These are phyloP conservation scores for Schrankia costaestrigalis DNA, from an alignment of 2,888 invertebrate genomes.

Conservation along the genomic window DNA sequence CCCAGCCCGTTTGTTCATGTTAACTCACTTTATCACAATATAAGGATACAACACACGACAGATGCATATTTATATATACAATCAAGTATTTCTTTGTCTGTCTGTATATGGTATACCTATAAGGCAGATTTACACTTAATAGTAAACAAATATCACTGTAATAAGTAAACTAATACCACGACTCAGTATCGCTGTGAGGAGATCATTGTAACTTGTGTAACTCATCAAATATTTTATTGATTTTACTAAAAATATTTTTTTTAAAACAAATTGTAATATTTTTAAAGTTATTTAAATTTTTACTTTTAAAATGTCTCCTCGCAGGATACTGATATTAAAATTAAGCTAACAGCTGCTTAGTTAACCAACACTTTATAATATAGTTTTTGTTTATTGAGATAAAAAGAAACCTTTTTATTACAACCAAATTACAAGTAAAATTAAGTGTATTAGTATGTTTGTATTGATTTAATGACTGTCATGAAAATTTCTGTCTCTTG, in stretches of 20 bases:
- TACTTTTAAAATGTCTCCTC: conserved; percentile 11
- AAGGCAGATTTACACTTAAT: conserved; percentile 19
- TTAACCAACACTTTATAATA: conserved; percentile 15
- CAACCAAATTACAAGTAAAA: background rate
- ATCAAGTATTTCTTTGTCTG: too few species aligned
- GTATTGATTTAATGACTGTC: too few species aligned
- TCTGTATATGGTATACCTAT: conserved; percentile 8
- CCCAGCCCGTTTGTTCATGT: conserved; percentile 37
- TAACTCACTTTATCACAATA: conserved; percentile 32
- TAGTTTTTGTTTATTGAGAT: background rate
- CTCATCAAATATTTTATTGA: conserved; percentile 2
- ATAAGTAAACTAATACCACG: conserved; percentile 29
- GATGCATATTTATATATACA: too few species aligned
- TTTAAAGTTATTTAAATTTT: too few species aligned
- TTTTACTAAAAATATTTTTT: too few species aligned
- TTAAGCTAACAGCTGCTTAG: conserved; percentile 22
- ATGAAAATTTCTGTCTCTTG: too few species aligned
- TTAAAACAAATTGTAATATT: too few species aligned
- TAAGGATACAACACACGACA: too few species aligned
- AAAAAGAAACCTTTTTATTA: background rate
- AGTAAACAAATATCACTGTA: conserved; percentile 36
- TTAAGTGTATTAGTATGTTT: too few species aligned
- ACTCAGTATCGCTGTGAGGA: conserved; percentile 10
- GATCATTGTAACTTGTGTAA: conserved; percentile 6
- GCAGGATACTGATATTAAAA: conserved; percentile 5